These are phyloP conservation scores for Anthopleura xanthogrammica DNA, from an alignment of 92 coral and sea anemone genomes.

Conservation along the genomic window DNA sequence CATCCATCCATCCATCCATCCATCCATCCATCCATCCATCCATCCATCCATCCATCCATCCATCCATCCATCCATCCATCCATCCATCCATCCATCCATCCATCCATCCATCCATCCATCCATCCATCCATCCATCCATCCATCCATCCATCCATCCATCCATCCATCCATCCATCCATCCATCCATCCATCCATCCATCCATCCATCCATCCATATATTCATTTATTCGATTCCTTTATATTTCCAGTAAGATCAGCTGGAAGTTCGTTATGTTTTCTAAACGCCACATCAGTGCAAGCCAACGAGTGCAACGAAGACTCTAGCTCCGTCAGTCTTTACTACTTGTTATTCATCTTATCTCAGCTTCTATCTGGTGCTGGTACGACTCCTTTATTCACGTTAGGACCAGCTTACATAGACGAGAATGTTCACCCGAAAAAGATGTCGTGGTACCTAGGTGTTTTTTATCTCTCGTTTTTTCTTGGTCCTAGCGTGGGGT, in stretches of 20 bases:
- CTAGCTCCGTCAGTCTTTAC: neutral
- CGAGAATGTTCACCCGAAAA: slow-evolving; percentile 30
- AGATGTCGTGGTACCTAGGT: slow-evolving; percentile 12
- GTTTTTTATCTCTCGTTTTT: slow-evolving; percentile 10
- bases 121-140: too few species aligned
- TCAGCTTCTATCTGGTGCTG: slow-evolving; percentile 32
- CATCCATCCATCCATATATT: neutral
- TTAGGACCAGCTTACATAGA: slow-evolving; percentile 43
- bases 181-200: too few species aligned
- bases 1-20: neutral
- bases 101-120: neutral
- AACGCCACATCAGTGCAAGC: slow-evolving; percentile 18
- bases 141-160: neutral
- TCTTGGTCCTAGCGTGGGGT: slow-evolving; percentile 35
- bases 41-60: too few species aligned
- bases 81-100: too few species aligned
- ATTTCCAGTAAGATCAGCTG: slow-evolving; percentile 2
- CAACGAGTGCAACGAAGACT: neutral
- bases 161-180: too few species aligned
- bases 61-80: neutral
- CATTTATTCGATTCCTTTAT: neutral
- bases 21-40: too few species aligned
- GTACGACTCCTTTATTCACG: slow-evolving; percentile 20
- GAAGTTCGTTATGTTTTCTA: neutral
- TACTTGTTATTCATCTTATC: slow-evolving; percentile 21